These are phyloP conservation scores for Ceyx erithaca DNA, from an alignment of 2,797 vertebrate genomes.

Conservation along the genomic window DNA sequence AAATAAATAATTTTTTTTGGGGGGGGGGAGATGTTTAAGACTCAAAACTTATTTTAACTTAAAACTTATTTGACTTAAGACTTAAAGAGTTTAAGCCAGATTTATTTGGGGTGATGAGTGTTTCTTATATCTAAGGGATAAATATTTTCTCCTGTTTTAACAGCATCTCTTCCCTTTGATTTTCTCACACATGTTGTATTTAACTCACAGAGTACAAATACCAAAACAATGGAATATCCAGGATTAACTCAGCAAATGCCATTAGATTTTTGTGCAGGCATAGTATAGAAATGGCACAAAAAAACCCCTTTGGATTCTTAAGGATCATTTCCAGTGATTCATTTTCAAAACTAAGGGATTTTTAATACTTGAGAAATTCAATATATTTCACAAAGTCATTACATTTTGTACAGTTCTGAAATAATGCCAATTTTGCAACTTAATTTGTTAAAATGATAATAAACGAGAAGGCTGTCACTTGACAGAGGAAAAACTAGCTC, in stretches of 20 bases:
- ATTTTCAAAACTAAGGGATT: conserved; percentile 54
- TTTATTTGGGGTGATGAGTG: conserved; percentile 37
- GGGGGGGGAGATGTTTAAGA: conserved; percentile 20
- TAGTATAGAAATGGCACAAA: conserved; percentile 39
- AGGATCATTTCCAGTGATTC: conserved; percentile 53
- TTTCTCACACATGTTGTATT: conserved; percentile 59
- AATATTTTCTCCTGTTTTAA: conserved; percentile 53
- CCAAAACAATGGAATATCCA: conserved; percentile 69
- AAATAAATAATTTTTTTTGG: not conserved
- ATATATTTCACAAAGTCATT: conserved; percentile 66
- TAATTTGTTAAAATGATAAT: conserved; percentile 69
- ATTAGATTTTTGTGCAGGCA: conserved; percentile 55
- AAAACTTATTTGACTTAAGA: conserved; percentile 63
- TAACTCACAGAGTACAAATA: conserved; percentile 69
- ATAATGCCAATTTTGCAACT: conserved; percentile 64
- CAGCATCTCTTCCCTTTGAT: conserved; percentile 51
- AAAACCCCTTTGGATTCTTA: conserved; percentile 36
- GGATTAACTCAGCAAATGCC: conserved; percentile 69
- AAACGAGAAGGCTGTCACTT: conserved; percentile 46
- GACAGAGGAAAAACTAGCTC: conserved; percentile 48
- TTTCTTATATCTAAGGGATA: conserved; percentile 52
- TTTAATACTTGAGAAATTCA: conserved; percentile 61
- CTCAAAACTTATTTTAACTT: conserved; percentile 62
- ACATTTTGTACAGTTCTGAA: conserved; percentile 61
- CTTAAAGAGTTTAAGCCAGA: conserved; percentile 63